phyloP scores from a whole-genome alignment of 1,140 invertebrate species.

The Caenorhabditis elegans region WBcel235 BX284604.4:12034001-12034500 shows the following conservation, averaged over 20 bases:
- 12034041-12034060: neutral
- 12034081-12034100: too few relatives aligned
- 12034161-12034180: too few relatives aligned
- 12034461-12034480: too few relatives aligned
- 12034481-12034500: too few relatives aligned
- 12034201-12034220: neutral
- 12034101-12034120: too few relatives aligned
- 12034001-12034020: neutral
- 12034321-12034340: slow-evolving; percentile 7
- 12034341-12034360: slow-evolving; percentile 11
- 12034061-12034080: too few relatives aligned
- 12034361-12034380: slow-evolving; percentile 5
- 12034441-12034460: neutral
- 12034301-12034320: slow-evolving; percentile 16
- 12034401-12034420: slow-evolving; percentile 1
- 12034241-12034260: neutral
- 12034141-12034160: too few relatives aligned
- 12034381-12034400: neutral
- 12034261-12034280: neutral
- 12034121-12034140: too few relatives aligned
- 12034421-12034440: neutral
- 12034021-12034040: neutral
- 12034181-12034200: too few relatives aligned
- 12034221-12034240: neutral
- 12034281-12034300: slow-evolving; percentile 13